Conservation (phyloP, 2,888 invertebrate genomes). For the Cheilosia scutellata region DNA sequence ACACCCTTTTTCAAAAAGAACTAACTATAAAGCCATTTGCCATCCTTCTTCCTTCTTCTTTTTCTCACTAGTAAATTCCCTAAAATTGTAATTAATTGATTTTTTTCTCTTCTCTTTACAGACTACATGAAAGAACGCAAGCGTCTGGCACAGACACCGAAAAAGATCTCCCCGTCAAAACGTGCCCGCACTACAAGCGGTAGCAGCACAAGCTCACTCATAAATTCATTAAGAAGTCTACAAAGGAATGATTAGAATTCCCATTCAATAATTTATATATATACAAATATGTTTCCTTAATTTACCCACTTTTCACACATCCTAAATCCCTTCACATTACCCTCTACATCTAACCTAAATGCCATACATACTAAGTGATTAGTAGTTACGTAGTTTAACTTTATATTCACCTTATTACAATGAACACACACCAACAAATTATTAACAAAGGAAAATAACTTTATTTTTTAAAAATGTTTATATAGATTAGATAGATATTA, state of each 20-base stretch:
- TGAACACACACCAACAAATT: constrained; percentile 34
- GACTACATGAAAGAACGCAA: constrained; percentile 84
- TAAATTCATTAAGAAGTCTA: constrained; percentile 77
- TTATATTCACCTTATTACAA: constrained; percentile 48
- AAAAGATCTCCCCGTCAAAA: constrained; percentile 83
- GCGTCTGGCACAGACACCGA: constrained; percentile 83
- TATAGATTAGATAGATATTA: constrained; percentile 2
- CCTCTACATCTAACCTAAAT: constrained; percentile 29
- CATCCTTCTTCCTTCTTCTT: background rate
- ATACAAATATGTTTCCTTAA: constrained; percentile 51
- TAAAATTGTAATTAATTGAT: constrained; percentile 44
- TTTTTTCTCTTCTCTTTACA: constrained; percentile 77
- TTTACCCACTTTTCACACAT: constrained; percentile 16
- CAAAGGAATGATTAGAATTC: constrained; percentile 66
- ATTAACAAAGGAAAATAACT: constrained; percentile 20
- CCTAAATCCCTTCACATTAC: background rate
- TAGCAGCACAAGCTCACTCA: constrained; percentile 72
- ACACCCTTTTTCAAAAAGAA: background rate
- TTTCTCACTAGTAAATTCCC: background rate
- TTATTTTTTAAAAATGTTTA: constrained; percentile 12
- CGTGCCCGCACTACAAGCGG: constrained; percentile 81
- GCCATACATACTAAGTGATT: constrained; percentile 69
- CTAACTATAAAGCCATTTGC: constrained; percentile 5
- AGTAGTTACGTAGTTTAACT: constrained; percentile 44
- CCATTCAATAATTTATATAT: constrained; percentile 21